Base-by-base conservation (phyloP, 2,888 invertebrate species). In the Apodemia mormo region DNA sequence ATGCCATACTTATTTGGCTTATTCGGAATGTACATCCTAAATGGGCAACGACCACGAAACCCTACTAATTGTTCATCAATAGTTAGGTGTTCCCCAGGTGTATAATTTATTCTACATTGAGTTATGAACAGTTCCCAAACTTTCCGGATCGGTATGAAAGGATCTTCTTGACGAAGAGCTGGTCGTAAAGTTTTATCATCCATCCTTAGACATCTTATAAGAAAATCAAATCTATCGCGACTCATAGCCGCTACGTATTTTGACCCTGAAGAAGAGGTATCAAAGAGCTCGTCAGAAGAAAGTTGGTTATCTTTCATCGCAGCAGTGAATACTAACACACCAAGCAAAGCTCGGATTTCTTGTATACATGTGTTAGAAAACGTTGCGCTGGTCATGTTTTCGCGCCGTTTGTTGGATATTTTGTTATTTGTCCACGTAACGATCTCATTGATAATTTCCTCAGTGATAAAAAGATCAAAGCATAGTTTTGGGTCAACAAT, bases 261-360 rank as follows among this genome's bases (percentile, higher is more conserved):
- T 8, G 70, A 70, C 12, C 74, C 75, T 22, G 69, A 71, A 70
- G 70, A 77, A 9, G 72, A 56, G 65, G 49, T 49, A 71, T 77
- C 73, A 72, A 78, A 79, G 33, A 76, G 67, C 68, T 77, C 76
- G 65, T 69, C 76, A 7, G 75, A 72, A 49, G 78, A 70, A 37
- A 79, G 67, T 66, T 76, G 75, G 67, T 75, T 74, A 66, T 78
- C 76, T 68, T 76, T 76, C 72, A 73, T 71, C 22, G 67, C 74
- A 58, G 72, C 74, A 49, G 65, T 71, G 56, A 74, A 56, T 8
- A 68, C 67, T n/a, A 74, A 69, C 29, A n/a, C n/a, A n/a, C 74
- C 73, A 61, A 75, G 65, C 22, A 76, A 66, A 66, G 76, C 72
- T 29, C 43, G 33, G 29, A 66, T 66, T 30, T 66, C 40, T n/a